Evolutionary conservation across 92 coral and sea anemone species (phyloP).

Genomic region (Ricordea florida): DNA sequence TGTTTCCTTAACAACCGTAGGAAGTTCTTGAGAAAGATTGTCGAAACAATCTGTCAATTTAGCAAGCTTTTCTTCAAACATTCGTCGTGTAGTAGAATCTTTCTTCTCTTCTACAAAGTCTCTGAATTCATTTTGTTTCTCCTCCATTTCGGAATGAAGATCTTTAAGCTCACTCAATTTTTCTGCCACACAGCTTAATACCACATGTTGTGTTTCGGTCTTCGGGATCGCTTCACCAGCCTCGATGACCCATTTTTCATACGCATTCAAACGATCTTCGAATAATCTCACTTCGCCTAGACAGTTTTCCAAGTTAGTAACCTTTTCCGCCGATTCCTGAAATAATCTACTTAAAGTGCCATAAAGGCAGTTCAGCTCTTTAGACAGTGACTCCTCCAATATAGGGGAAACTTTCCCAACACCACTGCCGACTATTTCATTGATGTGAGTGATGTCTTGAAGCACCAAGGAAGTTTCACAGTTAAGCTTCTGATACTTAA

Average conservation of each 20-base stretch:
- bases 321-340: slow-evolving; percentile 31
- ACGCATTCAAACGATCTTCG: slow-evolving; percentile 33
- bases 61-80: slow-evolving; percentile 38
- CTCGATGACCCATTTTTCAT: slow-evolving; percentile 48
- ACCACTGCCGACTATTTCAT: slow-evolving; percentile 37
- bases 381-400: slow-evolving; percentile 47
- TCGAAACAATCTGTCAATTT: neutral
- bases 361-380: slow-evolving; percentile 55
- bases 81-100: neutral
- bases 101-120: slow-evolving; percentile 11
- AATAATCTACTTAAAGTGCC: slow-evolving; percentile 46
- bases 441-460: slow-evolving; percentile 33
- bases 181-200: slow-evolving; percentile 5
- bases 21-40: slow-evolving; percentile 9
- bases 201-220: neutral
- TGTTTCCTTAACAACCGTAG: slow-evolving; percentile 17
- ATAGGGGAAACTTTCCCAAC: slow-evolving; percentile 41
- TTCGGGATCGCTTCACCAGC: slow-evolving; percentile 13
- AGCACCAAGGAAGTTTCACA: slow-evolving; percentile 30
- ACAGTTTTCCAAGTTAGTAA: slow-evolving; percentile 24
- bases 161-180: slow-evolving; percentile 19
- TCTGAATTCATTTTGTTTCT: slow-evolving; percentile 32
- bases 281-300: slow-evolving; percentile 30
- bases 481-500: slow-evolving; percentile 33
- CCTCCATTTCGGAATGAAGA: slow-evolving; percentile 28